These are phyloP conservation scores for Forbesichthys papilliferus DNA, from an alignment of 2,113 vertebrate species.

Conservation along the genomic window DNA sequence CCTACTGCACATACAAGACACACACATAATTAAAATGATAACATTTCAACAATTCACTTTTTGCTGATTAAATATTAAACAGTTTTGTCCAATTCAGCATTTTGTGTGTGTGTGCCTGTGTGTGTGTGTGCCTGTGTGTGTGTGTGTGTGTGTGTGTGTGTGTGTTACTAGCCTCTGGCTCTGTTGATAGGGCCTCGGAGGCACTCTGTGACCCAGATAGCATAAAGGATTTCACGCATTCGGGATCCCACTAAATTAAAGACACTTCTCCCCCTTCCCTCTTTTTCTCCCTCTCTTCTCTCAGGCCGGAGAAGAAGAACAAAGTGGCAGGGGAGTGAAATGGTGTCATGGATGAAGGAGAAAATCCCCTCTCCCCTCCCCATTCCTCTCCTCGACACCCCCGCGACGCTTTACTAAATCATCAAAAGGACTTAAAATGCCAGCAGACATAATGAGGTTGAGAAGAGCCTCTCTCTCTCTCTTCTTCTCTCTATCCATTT, in stretches of 20 bases:
- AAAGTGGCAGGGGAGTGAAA: slow-evolving; percentile 47
- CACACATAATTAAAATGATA: background rate
- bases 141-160: slow-evolving; percentile 2
- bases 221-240: slow-evolving; percentile 70
- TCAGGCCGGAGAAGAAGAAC: slow-evolving; percentile 35
- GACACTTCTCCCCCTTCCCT: slow-evolving; percentile 36
- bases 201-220: slow-evolving; percentile 75
- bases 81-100: background rate
- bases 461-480: slow-evolving; percentile 36
- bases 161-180: slow-evolving; percentile 40
- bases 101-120: background rate
- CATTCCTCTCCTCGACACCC: slow-evolving; percentile 37
- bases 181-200: slow-evolving; percentile 64
- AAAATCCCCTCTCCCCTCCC: slow-evolving; percentile 40
- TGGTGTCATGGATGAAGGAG: slow-evolving; percentile 62
- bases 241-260: slow-evolving; percentile 71
- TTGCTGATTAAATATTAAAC: no score
- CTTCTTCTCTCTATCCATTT: background rate
- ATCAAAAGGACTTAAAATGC: slow-evolving; percentile 77
- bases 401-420: slow-evolving; percentile 63
- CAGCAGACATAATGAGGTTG: slow-evolving; percentile 77
- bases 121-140: background rate
- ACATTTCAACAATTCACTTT: background rate
- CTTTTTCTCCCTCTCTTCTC: slow-evolving; percentile 24
- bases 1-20: background rate